Base-by-base conservation (phyloP, 2,888 invertebrate species). In the Poecilus cupreus region DNA sequence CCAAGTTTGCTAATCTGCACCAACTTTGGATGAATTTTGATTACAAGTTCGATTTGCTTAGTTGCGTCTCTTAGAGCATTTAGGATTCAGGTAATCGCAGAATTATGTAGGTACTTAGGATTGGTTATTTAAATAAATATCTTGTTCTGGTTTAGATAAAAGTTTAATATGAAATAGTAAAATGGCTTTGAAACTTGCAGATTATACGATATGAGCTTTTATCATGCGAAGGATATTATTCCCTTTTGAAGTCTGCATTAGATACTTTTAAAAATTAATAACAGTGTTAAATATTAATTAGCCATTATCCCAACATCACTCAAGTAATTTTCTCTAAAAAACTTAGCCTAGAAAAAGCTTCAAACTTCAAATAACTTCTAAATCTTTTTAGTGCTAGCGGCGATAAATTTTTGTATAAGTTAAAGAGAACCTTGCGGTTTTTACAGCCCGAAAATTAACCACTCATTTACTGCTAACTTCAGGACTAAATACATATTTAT, bases 401-500 rank as follows among this genome's bases (percentile, higher is more conserved):
- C 20, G 24, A 24, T n/a, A 13, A 24, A 24, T 49, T 74, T 74
- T 49, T 51, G 16, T 32, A 10, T 26, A 46, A 51, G 18, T 49
- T 51, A 24, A 46, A 22, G 20, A n/a, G 75, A 49, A 51, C 32
- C 49, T 46, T 13, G 51, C 11, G 32, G 26, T 75, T 75, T 75
- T 75, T 75, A 32, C 49, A 46, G 37, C 75, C 5, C 13, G 46
- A 75, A 51, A 74, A 75, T 75, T 75, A 75, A 75, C 75, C 54
- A 75, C 75, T 75, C 54, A 75, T 51, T 75, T 75, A 75, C 75
- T 49, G 16, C 75, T 16, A 51, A 49, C 54, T 75, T 51, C 32
- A 51, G 26, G 75, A 51, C 51, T 51, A 75, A 75, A 51, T 75
- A 75, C 75, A 75, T 75, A 75, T 75, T 75, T 75, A 75, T 75